Percentiles rank a stretch among this genome's conserved stretches.
Conservation (phyloP, 1,140 invertebrate genomes). For the Lepidurus arcticus region DNA sequence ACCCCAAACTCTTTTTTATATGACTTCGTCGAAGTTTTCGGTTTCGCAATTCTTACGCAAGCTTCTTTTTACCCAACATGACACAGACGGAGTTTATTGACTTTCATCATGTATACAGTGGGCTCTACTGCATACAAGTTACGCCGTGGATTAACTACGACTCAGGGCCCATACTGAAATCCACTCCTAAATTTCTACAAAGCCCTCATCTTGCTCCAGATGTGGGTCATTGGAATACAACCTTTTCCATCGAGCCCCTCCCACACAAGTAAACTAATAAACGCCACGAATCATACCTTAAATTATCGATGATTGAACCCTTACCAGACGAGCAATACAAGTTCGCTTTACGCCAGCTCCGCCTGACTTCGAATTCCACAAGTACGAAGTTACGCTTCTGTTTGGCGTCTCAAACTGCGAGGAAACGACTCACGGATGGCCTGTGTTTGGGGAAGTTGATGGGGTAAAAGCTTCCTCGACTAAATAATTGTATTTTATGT, state of each 20-base stretch:
- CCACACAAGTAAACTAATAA: neutral
- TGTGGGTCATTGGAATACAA: constrained; percentile 21
- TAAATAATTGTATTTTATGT: neutral
- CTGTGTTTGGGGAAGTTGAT: neutral
- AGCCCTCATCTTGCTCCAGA: neutral
- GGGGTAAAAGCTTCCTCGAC: neutral
- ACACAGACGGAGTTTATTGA: neutral
- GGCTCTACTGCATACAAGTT: neutral
- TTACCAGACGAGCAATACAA: neutral
- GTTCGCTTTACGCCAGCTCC: constrained; percentile 7
- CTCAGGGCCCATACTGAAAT: neutral
- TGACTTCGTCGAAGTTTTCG: neutral
- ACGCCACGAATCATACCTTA: neutral
- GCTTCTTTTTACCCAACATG: neutral
- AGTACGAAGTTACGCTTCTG: neutral
- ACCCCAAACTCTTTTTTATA: neutral
- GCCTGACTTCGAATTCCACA: constrained; percentile 3
- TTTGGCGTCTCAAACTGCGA: neutral
- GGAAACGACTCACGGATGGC: neutral
- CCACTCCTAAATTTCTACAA: neutral
- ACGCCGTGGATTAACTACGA: neutral
- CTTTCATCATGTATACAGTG: neutral
- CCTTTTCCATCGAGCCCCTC: neutral
- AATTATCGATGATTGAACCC: neutral
- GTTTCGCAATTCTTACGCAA: neutral